Evolutionary conservation across 2,888 invertebrate genomes (phyloP).

Genomic region (Cactoblastis cactorum): DNA sequence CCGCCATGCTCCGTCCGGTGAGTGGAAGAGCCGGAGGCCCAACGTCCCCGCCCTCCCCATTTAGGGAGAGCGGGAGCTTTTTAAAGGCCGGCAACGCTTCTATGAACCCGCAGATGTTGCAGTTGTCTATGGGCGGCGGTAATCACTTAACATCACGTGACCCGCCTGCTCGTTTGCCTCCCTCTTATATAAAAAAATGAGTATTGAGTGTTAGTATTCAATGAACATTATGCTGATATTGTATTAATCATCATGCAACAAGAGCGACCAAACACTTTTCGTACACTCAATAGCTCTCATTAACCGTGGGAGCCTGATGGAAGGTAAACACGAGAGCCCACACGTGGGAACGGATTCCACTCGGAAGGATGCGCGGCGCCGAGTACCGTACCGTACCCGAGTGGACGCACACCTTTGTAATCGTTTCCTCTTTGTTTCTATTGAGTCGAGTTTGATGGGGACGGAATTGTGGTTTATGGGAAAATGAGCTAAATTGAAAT

Average conservation of each 20-base stretch:
- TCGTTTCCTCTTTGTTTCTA: slow-evolving; percentile 42
- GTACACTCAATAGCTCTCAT: background rate
- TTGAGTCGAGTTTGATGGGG: slow-evolving; percentile 28
- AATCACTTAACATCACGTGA: too few species aligned
- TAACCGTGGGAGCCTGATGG: slow-evolving; percentile 22
- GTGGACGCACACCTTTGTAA: slow-evolving; percentile 49
- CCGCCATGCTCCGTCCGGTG: too few species aligned
- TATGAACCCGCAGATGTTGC: too few species aligned
- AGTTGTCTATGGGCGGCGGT: too few species aligned
- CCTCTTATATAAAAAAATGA: too few species aligned
- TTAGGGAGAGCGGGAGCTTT: too few species aligned
- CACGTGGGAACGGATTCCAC: slow-evolving; percentile 38
- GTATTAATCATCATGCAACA: background rate
- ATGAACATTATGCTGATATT: background rate
- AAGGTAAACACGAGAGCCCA: slow-evolving; percentile 1
- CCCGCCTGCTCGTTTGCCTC: too few species aligned
- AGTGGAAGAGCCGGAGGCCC: too few species aligned
- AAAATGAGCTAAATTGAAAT: slow-evolving; percentile 1
- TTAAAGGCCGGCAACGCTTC: too few species aligned
- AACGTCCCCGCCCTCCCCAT: too few species aligned
- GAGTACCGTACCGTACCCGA: too few species aligned
- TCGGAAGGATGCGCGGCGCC: slow-evolving; percentile 57
- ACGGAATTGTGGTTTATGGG: slow-evolving; percentile 30
- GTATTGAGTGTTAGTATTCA: too few species aligned
- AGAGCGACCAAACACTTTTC: slow-evolving; percentile 1